Base-by-base conservation (phyloP, 2,888 invertebrate genomes). In the Tromatobia lineatoria region DNA sequence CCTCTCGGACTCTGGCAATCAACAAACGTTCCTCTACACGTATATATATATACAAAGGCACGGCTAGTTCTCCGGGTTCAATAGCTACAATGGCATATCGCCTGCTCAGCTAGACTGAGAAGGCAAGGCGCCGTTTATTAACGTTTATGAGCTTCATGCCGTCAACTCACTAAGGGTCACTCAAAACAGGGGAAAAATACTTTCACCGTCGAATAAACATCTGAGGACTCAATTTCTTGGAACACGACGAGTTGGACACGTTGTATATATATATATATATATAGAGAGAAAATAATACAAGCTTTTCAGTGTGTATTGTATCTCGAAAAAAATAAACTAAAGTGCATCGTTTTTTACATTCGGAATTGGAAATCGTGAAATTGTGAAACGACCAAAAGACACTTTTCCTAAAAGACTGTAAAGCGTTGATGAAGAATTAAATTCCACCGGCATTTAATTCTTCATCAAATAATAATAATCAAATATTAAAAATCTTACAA, bases 41-140 rank as follows among this genome's bases (percentile, higher is more conserved):
- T 13, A 45, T 45, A 45, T 38, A 38, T 34, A 45, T 29, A 18
- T 67, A 8, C 25, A 47, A 47, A 67, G 23, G 7, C 20, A 47
- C 25, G 45, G 8, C 38, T n/a, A 18, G 18, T 38, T 64, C 45
- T n/a, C 47, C 15, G 67, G 67, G 47, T 45, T 66, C 66, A 66
- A 45, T 20, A 66, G 45, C 34, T 20, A 38, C 64, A 67, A 67
- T 67, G 38, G 64, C 38, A 64, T 47, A 67, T 67, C 47, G 47
- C 67, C 47, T 47, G 23, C 25, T 67, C n/a, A n/a, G 47, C 67
- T 67, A 45, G 25, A 67, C 45, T 23, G 67, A 47, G 67, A 15
- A 45, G 11, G 42, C 66, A 45, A 66, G 45, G 47, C 67, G 67
- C 67, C 67, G 42, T 67, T 67, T 47, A 67, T 67, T 45, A 67